Conservation (phyloP, 2,113 vertebrate genomes). For the Xiphophorus maculatus region DNA sequence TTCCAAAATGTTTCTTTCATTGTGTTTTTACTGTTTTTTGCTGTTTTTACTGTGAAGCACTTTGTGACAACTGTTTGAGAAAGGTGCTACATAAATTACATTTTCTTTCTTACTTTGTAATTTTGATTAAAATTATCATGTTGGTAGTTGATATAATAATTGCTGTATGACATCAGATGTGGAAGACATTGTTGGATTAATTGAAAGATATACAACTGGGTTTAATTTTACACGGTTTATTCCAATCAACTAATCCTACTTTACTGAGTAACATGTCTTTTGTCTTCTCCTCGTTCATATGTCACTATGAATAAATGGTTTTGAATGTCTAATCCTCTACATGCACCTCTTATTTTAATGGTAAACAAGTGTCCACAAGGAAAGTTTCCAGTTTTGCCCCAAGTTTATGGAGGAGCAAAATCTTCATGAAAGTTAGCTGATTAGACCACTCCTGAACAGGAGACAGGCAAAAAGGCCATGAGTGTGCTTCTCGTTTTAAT, state of each 20-base stretch:
- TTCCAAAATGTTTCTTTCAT: too few relatives aligned
- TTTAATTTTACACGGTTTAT: background rate
- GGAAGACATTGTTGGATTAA: background rate
- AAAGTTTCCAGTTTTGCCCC: constrained; percentile 29
- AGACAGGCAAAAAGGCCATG: constrained; percentile 44
- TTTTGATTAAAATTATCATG: too few relatives aligned
- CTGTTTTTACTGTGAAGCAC: too few relatives aligned
- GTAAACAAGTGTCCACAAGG: background rate
- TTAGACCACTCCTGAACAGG: constrained; percentile 28
- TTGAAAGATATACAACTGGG: background rate
- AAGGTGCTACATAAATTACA: too few relatives aligned
- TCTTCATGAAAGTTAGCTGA: constrained; percentile 33
- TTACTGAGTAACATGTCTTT: background rate
- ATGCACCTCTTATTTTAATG: background rate
- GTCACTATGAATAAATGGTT: background rate
- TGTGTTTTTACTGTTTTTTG: too few relatives aligned
- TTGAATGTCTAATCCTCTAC: background rate
- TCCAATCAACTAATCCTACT: background rate
- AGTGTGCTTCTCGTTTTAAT: constrained; percentile 34
- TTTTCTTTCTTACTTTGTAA: too few relatives aligned
- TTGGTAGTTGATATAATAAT: background rate
- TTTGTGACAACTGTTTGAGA: too few relatives aligned
- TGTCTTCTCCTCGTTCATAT: background rate
- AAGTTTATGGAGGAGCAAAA: constrained; percentile 25
- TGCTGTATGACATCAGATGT: background rate